phyloP scores from a whole-genome alignment of 2,113 vertebrate species.

The Sisor rabdophorus region DNA sequence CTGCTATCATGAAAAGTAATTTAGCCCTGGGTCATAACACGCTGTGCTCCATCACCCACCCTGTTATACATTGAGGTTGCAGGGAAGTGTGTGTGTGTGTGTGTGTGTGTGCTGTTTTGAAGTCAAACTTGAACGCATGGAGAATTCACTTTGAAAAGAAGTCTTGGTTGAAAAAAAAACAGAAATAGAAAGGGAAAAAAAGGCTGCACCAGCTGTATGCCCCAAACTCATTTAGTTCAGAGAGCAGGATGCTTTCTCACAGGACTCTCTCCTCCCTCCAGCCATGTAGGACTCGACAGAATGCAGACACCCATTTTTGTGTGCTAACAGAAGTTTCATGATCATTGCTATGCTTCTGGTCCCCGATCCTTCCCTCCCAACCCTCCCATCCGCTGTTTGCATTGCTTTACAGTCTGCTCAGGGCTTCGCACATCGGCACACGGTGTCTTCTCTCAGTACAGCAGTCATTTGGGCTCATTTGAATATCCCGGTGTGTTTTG shows the following conservation, averaged over 20 bases:
- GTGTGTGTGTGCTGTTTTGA: constrained; percentile 31
- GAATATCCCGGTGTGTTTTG: constrained; percentile 19
- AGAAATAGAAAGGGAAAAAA: constrained; percentile 29
- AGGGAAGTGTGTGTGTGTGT: too few species aligned
- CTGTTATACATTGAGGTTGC: background rate
- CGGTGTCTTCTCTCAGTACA: constrained; percentile 3
- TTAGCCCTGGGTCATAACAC: background rate
- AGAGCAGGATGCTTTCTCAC: constrained; percentile 36
- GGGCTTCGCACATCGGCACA: constrained; percentile 2
- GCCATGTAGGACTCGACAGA: constrained; percentile 34
- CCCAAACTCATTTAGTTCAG: constrained; percentile 41
- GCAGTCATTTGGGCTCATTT: constrained; percentile 25
- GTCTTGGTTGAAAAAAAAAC: constrained; percentile 31
- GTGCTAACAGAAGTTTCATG: constrained; percentile 32
- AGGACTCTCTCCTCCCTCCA: constrained; percentile 36
- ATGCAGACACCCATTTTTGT: constrained; percentile 32
- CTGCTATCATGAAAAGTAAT: too few species aligned
- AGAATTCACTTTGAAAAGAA: constrained; percentile 31
- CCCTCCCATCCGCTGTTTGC: background rate
- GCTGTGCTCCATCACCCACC: background rate
- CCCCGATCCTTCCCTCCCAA: background rate
- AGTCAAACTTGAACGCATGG: constrained; percentile 29
- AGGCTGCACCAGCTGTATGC: constrained; percentile 36
- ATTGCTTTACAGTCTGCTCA: constrained; percentile 25
- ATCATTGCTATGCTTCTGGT: constrained; percentile 24